Conservation (phyloP, 2,888 invertebrate genomes). For the Platycheirus rosarum region DNA sequence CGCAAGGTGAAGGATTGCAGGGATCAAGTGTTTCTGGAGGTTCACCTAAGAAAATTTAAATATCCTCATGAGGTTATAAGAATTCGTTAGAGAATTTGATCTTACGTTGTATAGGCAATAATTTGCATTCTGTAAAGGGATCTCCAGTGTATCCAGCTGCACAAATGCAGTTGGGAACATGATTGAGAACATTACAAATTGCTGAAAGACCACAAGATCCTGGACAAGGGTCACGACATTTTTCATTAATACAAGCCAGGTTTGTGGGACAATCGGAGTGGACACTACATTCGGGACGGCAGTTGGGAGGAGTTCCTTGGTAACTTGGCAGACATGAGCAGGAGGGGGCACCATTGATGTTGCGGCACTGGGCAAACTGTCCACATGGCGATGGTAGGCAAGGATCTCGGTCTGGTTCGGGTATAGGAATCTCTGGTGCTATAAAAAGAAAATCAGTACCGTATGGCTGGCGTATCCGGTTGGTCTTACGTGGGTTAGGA, state of each 20-base stretch:
- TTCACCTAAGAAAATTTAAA: constrained; percentile 73
- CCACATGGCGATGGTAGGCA: constrained; percentile 87
- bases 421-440: constrained; percentile 79
- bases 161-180: constrained; percentile 90
- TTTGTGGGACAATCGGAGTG: constrained; percentile 84
- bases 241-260: constrained; percentile 86
- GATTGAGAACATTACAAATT: constrained; percentile 87
- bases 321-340: constrained; percentile 85
- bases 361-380: constrained; percentile 86
- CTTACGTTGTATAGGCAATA: constrained; percentile 84
- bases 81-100: background rate
- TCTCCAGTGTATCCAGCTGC: constrained; percentile 84
- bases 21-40: constrained; percentile 79
- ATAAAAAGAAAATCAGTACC: constrained; percentile 16
- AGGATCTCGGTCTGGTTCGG: constrained; percentile 82
- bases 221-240: constrained; percentile 88
- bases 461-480: constrained; percentile 75
- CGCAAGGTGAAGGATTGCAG: constrained; percentile 84
- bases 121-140: constrained; percentile 87
- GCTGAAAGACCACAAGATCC: constrained; percentile 89
- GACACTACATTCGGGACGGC: constrained; percentile 84
- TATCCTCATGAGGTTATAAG: background rate
- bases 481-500: constrained; percentile 78
- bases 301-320: constrained; percentile 85
- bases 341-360: constrained; percentile 85